Conservation (phyloP, 1,140 invertebrate genomes). For the Vanessa tameamea region DNA sequence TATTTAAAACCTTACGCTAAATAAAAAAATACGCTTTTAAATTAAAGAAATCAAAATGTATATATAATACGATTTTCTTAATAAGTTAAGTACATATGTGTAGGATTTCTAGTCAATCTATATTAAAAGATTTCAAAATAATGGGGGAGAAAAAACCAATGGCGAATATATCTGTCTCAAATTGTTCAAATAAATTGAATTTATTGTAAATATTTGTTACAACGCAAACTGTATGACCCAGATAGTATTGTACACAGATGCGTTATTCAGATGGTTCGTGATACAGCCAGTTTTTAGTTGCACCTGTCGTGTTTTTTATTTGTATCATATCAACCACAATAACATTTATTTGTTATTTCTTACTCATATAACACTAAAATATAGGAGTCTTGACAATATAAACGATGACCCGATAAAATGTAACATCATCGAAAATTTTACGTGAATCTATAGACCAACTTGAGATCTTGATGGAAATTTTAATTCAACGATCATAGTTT, state of each 20-base stretch:
- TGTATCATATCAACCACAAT: constrained; percentile 1
- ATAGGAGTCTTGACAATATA: not conserved
- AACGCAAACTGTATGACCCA: not conserved
- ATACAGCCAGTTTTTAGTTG: constrained; percentile 2
- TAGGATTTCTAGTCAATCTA: too few species aligned
- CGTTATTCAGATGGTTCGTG: constrained; percentile 1
- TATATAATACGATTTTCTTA: too few species aligned
- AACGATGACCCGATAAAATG: not conserved
- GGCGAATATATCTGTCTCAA: too few species aligned
- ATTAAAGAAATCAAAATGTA: not conserved
- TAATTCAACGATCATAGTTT: not conserved
- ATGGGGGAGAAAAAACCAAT: too few species aligned
- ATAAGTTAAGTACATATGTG: too few species aligned
- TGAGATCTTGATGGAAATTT: too few species aligned
- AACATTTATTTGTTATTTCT: not conserved
- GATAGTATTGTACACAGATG: constrained; percentile 8
- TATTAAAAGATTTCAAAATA: too few species aligned
- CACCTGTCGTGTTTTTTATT: constrained; percentile 9
- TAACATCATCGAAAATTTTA: too few species aligned
- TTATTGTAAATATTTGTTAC: constrained; percentile 6
- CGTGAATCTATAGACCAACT: too few species aligned
- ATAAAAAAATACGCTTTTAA: not conserved
- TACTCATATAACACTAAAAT: not conserved
- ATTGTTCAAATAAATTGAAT: not conserved
- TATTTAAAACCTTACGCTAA: not conserved